phyloP scores from a whole-genome alignment of 2,113 vertebrate genomes.

The Sylvilagus bachmani region DNA sequence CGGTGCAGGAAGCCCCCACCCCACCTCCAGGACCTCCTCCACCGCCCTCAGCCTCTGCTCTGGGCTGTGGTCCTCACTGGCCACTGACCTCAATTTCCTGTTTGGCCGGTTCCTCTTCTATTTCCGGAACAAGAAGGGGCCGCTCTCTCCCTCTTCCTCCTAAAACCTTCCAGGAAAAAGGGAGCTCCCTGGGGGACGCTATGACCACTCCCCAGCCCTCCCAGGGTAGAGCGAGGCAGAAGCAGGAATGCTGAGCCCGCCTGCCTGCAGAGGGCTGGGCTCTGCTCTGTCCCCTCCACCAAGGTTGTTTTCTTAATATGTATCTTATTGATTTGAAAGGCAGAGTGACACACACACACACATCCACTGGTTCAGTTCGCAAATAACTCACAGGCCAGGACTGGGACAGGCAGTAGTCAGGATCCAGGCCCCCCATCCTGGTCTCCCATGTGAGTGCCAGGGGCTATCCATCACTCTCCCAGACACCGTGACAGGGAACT shows the following conservation, averaged over 20 bases:
- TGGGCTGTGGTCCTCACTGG: accelerated
- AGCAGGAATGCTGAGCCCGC: neutral
- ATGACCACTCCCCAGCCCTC: neutral
- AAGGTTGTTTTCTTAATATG: too few relatives aligned
- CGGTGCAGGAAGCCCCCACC: neutral
- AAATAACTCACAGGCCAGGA: too few relatives aligned
- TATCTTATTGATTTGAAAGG: too few relatives aligned
- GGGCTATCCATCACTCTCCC: too few relatives aligned
- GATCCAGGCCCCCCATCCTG: too few relatives aligned
- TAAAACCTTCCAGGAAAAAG: neutral
- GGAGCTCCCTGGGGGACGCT: neutral
- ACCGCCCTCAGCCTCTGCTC: accelerated
- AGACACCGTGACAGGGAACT: too few relatives aligned
- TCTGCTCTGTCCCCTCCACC: neutral
- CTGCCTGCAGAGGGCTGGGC: neutral
- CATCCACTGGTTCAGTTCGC: too few relatives aligned
- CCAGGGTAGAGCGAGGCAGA: accelerated
- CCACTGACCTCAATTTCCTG: neutral
- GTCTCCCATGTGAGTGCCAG: too few relatives aligned
- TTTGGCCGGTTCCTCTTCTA: neutral
- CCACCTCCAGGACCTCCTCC: neutral
- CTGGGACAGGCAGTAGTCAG: too few relatives aligned
- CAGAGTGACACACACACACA: too few relatives aligned
- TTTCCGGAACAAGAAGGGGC: neutral
- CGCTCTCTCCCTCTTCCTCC: neutral